Evolutionary conservation across 2,797 vertebrate species (phyloP), one percentile per base, ranked within the genome.

Genomic region (Sphenopsis melanotis): DNA sequence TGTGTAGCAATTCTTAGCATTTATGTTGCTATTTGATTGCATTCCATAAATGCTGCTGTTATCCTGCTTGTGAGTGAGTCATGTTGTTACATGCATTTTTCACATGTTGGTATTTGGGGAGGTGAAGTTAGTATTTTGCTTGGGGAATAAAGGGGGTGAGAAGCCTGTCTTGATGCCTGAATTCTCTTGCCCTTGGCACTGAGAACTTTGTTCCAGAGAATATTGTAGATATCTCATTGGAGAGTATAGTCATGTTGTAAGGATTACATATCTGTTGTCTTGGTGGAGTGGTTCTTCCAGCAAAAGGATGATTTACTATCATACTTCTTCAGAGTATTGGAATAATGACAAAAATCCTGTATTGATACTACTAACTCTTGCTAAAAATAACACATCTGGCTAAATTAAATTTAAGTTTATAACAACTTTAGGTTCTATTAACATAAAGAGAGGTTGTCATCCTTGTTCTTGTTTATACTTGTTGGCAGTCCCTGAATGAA

Each of bases 1-100:
- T 96, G 89, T 84, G 56, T n/a, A 94, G 90, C 78, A 95, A 94
- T 82, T 63, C 90, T 42, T 68, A 87, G 70, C 65, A 71, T 93
- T 94, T 79, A 50, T 72, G 66, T 85, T 93, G 76, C 77, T 92
- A 10, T 78, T 93, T 95, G 85, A 90, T 93, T 94, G 81, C 13
- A 11, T 90, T 86, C 50, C 72, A 83, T 95, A 89, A 95, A 91
- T 6, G 46, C 72, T 7, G 9, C 68, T 82, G 55, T 96, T 97
- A 85, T 63, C 42, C 57, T 68, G 50, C 82, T 86, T 90, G 61
- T 61, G 93, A 66, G 44, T 61, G 60, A 83, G 30, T 60, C 22
- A 19, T 69, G 24, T 5, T 79, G 44, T 79, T 81, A 47, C 15
- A 50, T 76, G 24, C 24, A 12, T 93, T 93, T 95, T 70, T 88